Evolutionary conservation across 1,140 invertebrate species (phyloP).

Genomic region (Drosophila auraria): DNA sequence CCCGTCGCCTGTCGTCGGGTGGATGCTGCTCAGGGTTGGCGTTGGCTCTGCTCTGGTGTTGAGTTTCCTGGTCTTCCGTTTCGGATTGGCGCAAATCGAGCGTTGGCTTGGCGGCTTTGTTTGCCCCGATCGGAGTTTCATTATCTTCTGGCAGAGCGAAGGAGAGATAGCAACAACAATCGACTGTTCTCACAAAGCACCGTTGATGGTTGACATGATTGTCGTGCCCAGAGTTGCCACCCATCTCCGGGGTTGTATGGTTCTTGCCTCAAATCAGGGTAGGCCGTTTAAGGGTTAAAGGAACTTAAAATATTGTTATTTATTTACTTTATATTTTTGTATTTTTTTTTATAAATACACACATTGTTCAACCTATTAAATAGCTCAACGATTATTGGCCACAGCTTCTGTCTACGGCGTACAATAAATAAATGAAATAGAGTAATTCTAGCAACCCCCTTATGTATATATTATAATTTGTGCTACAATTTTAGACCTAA

Average conservation of each 20-base stretch:
- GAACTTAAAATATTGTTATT: too few relatives aligned
- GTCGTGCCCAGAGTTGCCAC: slow-evolving; percentile 3
- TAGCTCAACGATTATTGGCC: too few relatives aligned
- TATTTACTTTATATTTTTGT: background rate
- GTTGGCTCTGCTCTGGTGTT: background rate
- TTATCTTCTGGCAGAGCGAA: slow-evolving; percentile 21
- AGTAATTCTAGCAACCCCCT: too few relatives aligned
- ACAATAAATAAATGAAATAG: too few relatives aligned
- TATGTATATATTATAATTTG: too few relatives aligned
- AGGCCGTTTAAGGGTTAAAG: background rate
- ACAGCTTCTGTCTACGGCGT: too few relatives aligned
- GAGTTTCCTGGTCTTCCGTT: background rate
- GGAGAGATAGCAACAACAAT: slow-evolving; percentile 22
- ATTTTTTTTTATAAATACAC: too few relatives aligned
- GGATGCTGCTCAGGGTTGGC: background rate
- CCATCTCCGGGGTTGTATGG: background rate
- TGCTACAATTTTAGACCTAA: too few relatives aligned
- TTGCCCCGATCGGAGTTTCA: slow-evolving; percentile 29
- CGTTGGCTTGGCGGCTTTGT: slow-evolving; percentile 26
- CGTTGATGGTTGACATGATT: slow-evolving; percentile 21
- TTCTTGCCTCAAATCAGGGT: background rate
- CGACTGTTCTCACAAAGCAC: slow-evolving; percentile 25
- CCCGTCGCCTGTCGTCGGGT: background rate
- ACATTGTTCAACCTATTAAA: too few relatives aligned
- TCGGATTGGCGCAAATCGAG: slow-evolving; percentile 2